Evolutionary conservation across 2,797 vertebrate genomes (phyloP), one percentile per base, ranked within the genome.

Genomic region (Salmo trutta): DNA sequence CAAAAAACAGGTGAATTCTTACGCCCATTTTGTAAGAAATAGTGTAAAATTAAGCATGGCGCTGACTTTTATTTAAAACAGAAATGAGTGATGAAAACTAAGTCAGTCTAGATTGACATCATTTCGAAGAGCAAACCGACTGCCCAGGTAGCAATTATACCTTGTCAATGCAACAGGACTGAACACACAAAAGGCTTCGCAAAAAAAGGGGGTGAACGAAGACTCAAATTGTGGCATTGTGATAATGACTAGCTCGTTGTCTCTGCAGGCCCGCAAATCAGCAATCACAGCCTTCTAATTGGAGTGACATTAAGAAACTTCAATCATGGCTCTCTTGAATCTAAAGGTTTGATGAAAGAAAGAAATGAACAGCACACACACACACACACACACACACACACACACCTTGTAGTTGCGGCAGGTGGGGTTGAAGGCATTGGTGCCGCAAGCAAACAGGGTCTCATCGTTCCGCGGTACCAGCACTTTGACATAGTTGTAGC

Each of bases 401-500:
- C 3, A 91, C 88, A 96, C 97, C 95, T 92, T 94, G 72, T 98
- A 98, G 90, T 97, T 97, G 66, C 97, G 90, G 87, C 97, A 98
- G 92, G 96, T 96, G 1, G 97, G 97, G 90, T 98, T 98, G 90
- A 98, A 97, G 0, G 97, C 97, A 67, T 99, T 99, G 79, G 97
- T 98, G 10, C 97, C 97, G 71, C 97, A 99, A 33, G 96, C 94
- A 81, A 99, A 98, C 68, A 97, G 93, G 83, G 97, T 97, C 90
- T 97, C 96, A 4, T 98, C 97, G 0, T 96, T 96, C 79, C 97
- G 95, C 69, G 97, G 95, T 64, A 98, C 96, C 90, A 99, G 93
- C 17, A 99, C 97, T 92, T 99, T 99, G 91, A 99, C 95, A 85
- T 98, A 98, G 91, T 99, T 99, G 91, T 98, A 97, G 88, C 97